Percentiles rank a stretch among this genome's conserved stretches.
Conservation (phyloP, 1,140 invertebrate species). For the Ostrea edulis region DNA sequence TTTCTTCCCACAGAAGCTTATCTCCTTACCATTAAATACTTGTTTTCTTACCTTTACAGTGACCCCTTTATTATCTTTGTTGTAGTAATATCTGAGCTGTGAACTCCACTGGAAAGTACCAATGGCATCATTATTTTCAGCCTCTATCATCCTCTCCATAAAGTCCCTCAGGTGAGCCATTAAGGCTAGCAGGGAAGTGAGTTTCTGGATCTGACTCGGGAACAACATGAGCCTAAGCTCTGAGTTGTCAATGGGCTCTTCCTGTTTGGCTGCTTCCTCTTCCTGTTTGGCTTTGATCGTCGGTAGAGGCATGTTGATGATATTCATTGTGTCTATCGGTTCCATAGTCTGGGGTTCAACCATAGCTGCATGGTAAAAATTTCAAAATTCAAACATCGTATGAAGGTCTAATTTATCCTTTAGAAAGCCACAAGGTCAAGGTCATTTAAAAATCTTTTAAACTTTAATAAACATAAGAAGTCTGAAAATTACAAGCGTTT, state of each 20-base stretch:
- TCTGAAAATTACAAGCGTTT: no score
- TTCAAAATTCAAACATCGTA: not conserved
- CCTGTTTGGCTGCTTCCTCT: conserved; percentile 53
- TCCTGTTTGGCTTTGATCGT: conserved; percentile 55
- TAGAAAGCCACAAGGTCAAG: not conserved
- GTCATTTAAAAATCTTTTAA: no score
- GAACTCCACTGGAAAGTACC: conserved; percentile 72
- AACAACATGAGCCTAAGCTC: conserved; percentile 74
- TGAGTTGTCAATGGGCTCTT: conserved; percentile 47
- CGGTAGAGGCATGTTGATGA: conserved; percentile 59
- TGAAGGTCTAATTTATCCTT: not conserved
- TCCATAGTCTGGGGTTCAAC: conserved; percentile 67
- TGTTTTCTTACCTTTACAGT: conserved; percentile 66
- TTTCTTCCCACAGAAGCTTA: not conserved
- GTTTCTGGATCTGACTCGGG: conserved; percentile 76
- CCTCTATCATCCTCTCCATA: conserved; percentile 66
- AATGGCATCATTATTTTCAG: conserved; percentile 53
- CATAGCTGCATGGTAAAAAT: conserved; percentile 54
- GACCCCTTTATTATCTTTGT: conserved; percentile 65
- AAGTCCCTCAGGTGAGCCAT: conserved; percentile 73
- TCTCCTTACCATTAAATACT: not conserved
- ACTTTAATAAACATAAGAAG: no score
- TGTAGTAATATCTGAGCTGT: conserved; percentile 72
- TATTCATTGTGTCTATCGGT: conserved; percentile 75
- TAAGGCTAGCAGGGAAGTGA: conserved; percentile 69